phyloP scores from a whole-genome alignment of 1,140 invertebrate species.

The Cephus cinctus region DNA sequence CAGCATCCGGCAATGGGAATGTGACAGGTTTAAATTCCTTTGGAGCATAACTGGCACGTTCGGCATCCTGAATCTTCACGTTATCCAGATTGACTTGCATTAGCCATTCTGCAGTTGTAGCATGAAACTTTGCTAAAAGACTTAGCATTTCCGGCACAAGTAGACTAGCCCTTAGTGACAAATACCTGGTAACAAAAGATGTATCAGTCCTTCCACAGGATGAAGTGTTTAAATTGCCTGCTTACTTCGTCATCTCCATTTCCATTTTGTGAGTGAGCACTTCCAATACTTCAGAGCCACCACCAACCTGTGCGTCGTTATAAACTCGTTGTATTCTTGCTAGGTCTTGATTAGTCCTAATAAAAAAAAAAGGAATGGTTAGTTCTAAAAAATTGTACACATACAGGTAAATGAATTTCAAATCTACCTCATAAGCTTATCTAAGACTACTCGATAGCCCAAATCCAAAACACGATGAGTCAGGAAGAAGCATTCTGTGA shows the following conservation, averaged over 20 bases:
- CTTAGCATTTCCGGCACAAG: conserved; percentile 70
- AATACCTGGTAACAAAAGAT: conserved; percentile 55
- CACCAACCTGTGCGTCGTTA: conserved; percentile 60
- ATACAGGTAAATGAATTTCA: conserved; percentile 1
- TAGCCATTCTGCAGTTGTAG: conserved; percentile 81
- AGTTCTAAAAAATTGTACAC: conserved; percentile 6
- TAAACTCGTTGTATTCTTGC: conserved; percentile 72
- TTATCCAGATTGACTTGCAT: conserved; percentile 70
- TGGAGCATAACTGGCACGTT: conserved; percentile 57
- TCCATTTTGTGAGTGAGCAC: conserved; percentile 66
- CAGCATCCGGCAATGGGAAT: conserved; percentile 66
- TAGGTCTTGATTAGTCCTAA: conserved; percentile 65
- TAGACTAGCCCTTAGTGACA: conserved; percentile 69
- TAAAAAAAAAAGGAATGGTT: conserved; percentile 9
- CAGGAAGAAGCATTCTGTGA: conserved; percentile 89
- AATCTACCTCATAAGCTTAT: conserved; percentile 66
- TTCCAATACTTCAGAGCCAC: conserved; percentile 58
- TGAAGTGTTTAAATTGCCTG: conserved; percentile 31
- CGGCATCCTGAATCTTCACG: conserved; percentile 31
- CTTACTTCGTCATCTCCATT: conserved; percentile 60
- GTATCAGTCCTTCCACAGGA: conserved; percentile 8
- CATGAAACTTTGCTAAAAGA: conserved; percentile 72
- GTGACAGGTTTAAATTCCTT: conserved; percentile 55
- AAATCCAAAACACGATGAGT: conserved; percentile 84
- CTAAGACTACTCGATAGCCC: conserved; percentile 77